Base-by-base conservation (phyloP, 1,140 invertebrate species). In the Palaemon carinicauda region DNA sequence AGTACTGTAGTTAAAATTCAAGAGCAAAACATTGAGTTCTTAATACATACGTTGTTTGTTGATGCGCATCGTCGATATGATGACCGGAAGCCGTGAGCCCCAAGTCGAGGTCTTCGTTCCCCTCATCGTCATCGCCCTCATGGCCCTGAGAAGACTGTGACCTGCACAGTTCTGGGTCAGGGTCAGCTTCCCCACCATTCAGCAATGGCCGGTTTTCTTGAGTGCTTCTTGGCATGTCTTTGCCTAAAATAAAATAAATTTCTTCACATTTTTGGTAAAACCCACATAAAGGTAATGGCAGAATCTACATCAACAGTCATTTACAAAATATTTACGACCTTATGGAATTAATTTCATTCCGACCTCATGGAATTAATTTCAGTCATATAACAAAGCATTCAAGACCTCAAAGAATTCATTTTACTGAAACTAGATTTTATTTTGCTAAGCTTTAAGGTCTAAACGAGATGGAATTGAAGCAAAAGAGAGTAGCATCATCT, bases 61-160 rank as follows among this genome's bases (percentile, higher is more conserved):
- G 81, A 21, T 87, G 88, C 5, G 69, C 69, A 33, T 83, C 60
- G 53, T 87, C 82, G 65, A 89, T 83, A 52, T 89, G 86, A 52
- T 89, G 88, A 41, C 84, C 84, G 5, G 88, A 89, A 1, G 87
- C 88, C 24, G 81, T 87, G 73, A 87, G 87, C 10, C 88, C 86
- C 53, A 54, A 54, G 29, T 84, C 53, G 17, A 83, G 82, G 50
- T 82, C 65, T 5, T 65, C 60, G 9, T 80, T 53, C 12, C 17
- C 78, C 29, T 79, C 56, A 33, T 56, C 83, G 1, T 71, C 50
- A 21, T 80, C 77, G 56, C 80, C 41, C 12, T 5, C 77, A 9
- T 17, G 15, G 4, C 29, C 31, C 1, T 80, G 75, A 80, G 75
- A 73, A 9, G 24, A 19, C n/a, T n/a, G 50, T 19, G 75, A 51